These are phyloP conservation scores for Trichomalopsis sarcophagae DNA, from an alignment of 1,140 invertebrate species.

Conservation along the genomic window DNA sequence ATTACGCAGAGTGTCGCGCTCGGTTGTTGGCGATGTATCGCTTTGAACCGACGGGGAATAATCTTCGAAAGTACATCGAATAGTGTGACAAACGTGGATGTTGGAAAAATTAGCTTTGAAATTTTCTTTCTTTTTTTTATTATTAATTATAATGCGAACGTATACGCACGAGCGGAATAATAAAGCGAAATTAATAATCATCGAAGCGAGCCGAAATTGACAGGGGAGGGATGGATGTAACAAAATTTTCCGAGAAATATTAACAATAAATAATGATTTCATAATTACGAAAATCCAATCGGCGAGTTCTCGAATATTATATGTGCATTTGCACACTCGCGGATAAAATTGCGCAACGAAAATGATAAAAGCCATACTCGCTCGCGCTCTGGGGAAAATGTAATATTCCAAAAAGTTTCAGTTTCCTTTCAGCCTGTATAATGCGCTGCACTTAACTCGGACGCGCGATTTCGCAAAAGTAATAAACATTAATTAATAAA, in stretches of 20 bases:
- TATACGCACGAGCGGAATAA: too few relatives aligned
- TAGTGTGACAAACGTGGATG: too few relatives aligned
- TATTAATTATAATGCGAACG: too few relatives aligned
- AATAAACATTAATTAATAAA: constrained; percentile 40
- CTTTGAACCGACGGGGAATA: background rate
- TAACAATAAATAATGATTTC: too few relatives aligned
- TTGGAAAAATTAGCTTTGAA: background rate
- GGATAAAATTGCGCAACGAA: background rate
- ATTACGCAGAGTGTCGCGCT: background rate
- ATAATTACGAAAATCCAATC: too few relatives aligned
- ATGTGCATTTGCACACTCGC: too few relatives aligned
- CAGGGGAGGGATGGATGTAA: too few relatives aligned
- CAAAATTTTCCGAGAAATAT: too few relatives aligned
- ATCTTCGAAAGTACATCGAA: too few relatives aligned
- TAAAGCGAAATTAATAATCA: too few relatives aligned
- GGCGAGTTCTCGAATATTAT: too few relatives aligned
- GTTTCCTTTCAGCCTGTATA: background rate
- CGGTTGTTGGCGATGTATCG: background rate
- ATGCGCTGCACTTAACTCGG: background rate
- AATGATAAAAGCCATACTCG: background rate
- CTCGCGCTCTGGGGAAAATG: background rate
- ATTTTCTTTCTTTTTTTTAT: background rate
- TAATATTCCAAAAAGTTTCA: background rate
- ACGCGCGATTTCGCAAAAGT: constrained; percentile 8
- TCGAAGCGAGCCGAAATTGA: too few relatives aligned